Evolutionary conservation across 2,888 invertebrate genomes (phyloP).

Genomic region (Syrphus vitripennis): DNA sequence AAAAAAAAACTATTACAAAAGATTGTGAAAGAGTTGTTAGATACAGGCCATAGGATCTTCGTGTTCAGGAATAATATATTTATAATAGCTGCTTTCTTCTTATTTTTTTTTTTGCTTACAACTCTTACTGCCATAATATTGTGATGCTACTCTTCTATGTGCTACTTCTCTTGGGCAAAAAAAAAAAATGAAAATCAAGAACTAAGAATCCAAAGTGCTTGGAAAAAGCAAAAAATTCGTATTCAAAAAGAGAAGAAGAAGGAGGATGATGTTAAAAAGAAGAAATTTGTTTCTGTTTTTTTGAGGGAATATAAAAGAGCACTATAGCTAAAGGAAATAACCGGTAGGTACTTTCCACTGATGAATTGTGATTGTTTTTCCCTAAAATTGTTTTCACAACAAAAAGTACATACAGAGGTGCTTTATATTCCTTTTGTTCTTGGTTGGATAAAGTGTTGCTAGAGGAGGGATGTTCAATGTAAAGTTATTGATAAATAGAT

Average conservation of each 20-base stretch:
- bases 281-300: neutral
- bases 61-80: neutral
- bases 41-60: neutral
- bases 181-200: neutral
- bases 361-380: slow-evolving; percentile 44
- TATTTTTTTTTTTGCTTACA: neutral
- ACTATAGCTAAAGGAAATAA: neutral
- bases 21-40: neutral
- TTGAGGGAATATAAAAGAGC: neutral
- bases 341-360: slow-evolving; percentile 18
- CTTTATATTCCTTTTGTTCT: neutral
- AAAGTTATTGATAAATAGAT: neutral
- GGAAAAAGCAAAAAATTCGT: neutral
- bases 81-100: too few species aligned
- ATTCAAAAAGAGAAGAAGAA: neutral
- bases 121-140: neutral
- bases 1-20: neutral
- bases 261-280: too few species aligned
- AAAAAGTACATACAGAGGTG: neutral
- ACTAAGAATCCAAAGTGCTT: neutral
- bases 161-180: neutral
- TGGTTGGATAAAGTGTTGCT: neutral
- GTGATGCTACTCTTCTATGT: neutral
- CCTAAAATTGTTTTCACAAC: slow-evolving; percentile 19
- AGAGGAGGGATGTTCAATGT: neutral